Base-by-base conservation (phyloP, 2,888 invertebrate genomes). In the Caradrina clavipalpis region DNA sequence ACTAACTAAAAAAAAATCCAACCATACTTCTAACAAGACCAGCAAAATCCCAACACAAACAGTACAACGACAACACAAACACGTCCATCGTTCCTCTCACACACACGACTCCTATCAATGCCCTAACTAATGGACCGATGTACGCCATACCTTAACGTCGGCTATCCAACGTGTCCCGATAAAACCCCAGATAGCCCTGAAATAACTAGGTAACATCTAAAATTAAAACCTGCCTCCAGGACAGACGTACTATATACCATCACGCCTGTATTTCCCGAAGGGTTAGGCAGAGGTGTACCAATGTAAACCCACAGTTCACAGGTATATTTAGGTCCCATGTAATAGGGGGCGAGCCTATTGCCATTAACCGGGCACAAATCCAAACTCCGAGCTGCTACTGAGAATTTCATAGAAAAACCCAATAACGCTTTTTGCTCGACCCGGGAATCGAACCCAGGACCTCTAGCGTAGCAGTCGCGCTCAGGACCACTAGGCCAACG, bases 141-240 rank as follows among this genome's bases (percentile, higher is more conserved):
- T 71, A 22, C 66, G 15, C 57, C 35, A 77, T 76, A 61, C 53
- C 31, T 66, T 66, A 47, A 19, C 11, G n/a, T 6, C 26, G 8
- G 19, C 64, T 22, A 58, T 22, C 22, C 50, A 72, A 58, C 65
- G 51, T 70, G 55, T 57, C 49, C 47, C 53, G 75, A 76, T 76
- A 76, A 76, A 57, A 17, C 17, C 15, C 1, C 35, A 50, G 72
- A 76, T 77, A 76, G 76, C 76, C 54, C 66, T 53, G 45, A 54
- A 71, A 50, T 22, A 72, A 61, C 72, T 68, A 42, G 42, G 11
- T 68, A 74, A 74, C 19, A 58, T 66, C 47, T 76, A 51, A 61
- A 66, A 72, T 76, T 71, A 75, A 72, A 72, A 61, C 77, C 53
- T 47, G 22, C 47, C 22, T 39, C 45, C 7, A 56, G 45, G 56